phyloP scores from a whole-genome alignment of 2,888 invertebrate species.

The Liposcelis brunnea region DNA sequence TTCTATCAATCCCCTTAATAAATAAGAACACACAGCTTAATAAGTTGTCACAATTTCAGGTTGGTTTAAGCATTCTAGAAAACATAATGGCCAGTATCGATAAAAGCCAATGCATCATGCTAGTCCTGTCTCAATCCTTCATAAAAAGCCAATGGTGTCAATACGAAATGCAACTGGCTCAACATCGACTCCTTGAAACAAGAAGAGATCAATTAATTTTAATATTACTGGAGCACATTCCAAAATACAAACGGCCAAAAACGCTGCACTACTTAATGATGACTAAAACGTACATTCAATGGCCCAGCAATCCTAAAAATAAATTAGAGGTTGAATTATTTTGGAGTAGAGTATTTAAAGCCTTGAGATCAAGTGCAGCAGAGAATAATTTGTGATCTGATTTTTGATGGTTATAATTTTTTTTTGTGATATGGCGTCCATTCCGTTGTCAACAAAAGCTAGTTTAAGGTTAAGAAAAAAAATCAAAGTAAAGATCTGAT shows the following conservation, averaged over 20 bases:
- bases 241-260: slow-evolving; percentile 38
- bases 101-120: slow-evolving; percentile 40
- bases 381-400: too few species aligned
- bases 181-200: slow-evolving; percentile 43
- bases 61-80: slow-evolving; percentile 49
- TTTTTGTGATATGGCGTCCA: too few species aligned
- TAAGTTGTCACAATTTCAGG: too few species aligned
- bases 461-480: too few species aligned
- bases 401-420: too few species aligned
- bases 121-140: slow-evolving; percentile 44
- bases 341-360: background rate
- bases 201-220: slow-evolving; percentile 42
- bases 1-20: background rate
- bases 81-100: slow-evolving; percentile 54
- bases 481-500: too few species aligned
- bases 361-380: background rate
- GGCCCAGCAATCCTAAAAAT: slow-evolving; percentile 29
- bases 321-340: background rate
- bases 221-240: slow-evolving; percentile 46
- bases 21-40: background rate
- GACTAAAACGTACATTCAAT: slow-evolving; percentile 50
- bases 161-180: slow-evolving; percentile 53
- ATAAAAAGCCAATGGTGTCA: slow-evolving; percentile 54
- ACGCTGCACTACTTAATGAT: slow-evolving; percentile 46
- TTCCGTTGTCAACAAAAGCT: too few species aligned